phyloP scores from a whole-genome alignment of 2,113 vertebrate species.

The Ictalurus punctatus region DNA sequence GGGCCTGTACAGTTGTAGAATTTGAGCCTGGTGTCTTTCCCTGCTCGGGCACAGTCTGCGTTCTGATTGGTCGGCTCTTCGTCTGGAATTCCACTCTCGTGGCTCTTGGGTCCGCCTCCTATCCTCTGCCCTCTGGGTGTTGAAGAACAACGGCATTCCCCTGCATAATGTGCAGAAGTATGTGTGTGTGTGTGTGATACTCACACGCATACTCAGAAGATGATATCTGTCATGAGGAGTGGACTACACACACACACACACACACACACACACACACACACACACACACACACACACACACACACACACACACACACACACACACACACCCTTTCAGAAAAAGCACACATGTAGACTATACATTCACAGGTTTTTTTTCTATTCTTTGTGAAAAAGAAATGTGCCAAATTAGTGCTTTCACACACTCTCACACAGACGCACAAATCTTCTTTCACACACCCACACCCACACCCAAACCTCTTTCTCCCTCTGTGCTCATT shows the following conservation, averaged over 20 bases:
- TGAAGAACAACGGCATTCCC: conserved; percentile 66
- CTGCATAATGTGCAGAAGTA: conserved; percentile 20
- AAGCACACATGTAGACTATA: background rate
- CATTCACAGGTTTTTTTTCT: conserved; percentile 21
- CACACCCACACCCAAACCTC: conserved; percentile 33
- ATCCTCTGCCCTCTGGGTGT: conserved; percentile 60
- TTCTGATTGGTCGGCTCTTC: conserved; percentile 72
- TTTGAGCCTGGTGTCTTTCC: conserved; percentile 65
- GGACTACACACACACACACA: conserved; percentile 11
- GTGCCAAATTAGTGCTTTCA: conserved; percentile 23
- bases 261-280: conserved; percentile 11
- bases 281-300: conserved; percentile 4
- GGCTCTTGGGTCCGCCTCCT: conserved; percentile 66
- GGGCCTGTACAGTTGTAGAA: conserved; percentile 27
- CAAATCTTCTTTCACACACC: background rate
- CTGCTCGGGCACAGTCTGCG: conserved; percentile 66
- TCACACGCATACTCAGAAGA: background rate
- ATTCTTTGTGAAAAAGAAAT: conserved; percentile 27
- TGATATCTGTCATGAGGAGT: background rate
- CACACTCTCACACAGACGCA: conserved; percentile 29
- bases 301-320: conserved; percentile 12
- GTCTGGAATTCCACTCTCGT: conserved; percentile 78
- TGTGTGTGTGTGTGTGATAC: conserved; percentile 39
- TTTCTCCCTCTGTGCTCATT: conserved; percentile 29
- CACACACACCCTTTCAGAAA: background rate